Base-by-base conservation (phyloP, 2,113 vertebrate species). In the Lophotis ruficrista region DNA sequence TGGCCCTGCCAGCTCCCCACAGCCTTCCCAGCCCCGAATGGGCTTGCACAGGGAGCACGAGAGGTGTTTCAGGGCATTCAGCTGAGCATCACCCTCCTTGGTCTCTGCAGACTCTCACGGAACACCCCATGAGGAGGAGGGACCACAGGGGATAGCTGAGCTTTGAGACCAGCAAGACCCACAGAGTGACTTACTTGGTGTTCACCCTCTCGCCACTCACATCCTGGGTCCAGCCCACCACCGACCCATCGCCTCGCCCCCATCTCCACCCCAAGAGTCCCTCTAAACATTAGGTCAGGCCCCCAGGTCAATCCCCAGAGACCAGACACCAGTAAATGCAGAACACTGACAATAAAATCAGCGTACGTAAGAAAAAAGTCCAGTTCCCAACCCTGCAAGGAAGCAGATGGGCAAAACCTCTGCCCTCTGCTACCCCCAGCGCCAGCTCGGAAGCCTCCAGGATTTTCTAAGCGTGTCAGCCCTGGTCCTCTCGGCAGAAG, bases 281-380 rank as follows among this genome's bases (percentile, higher is more conserved):
- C 37, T 77, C 57, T 30, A 71, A 51, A 58, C 20, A 19, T 22
- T 6, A 82, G 5, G 37, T 41, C 62, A 62, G n/a, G 24, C 35
- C 76, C 61, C 23, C 33, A 51, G 22, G 33, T n/a, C 45, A 51
- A 5, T 47, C 33, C 35, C 19, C 6, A 30, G 17, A 33, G 3
- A 33, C 16, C 27, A 51, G 56, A 24, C 23, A 45, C 7, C 20
- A 30, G 37, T 13, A 47, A 38, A 71, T 2, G 4, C 51, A 70
- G 28, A 75, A 60, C 2, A 2, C 22, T 69, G 37, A 48, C 41
- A 37, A 35, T 22, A 68, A 68, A 87, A 50, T 30, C 41, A 51
- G 22, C 0, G 1, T 18, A 12, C 0, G 0, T 13, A 50, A n/a
- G 27, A 69, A 58, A 31, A 28, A 38, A 70, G 37, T 16, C 35